Base-by-base conservation (phyloP, 2,113 vertebrate species). In the Cottus gobio region DNA sequence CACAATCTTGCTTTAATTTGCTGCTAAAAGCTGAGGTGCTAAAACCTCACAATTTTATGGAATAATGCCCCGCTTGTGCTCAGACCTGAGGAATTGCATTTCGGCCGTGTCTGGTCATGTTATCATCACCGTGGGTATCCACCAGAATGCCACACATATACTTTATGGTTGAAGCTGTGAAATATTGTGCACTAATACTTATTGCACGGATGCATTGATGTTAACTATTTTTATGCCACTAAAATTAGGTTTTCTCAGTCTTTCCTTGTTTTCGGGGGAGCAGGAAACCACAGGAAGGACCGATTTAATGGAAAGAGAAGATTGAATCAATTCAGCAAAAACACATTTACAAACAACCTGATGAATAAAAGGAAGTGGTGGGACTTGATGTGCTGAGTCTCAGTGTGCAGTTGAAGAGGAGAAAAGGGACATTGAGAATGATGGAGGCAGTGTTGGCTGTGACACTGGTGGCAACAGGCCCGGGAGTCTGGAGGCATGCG, bases 401-500 rank as follows among this genome's bases (percentile, higher is more conserved):
- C 42, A 58, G 63, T 75, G 48, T 61, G 30, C 18, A 0, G 70
- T 65, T 80, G 31, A 63, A 73, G 77, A 74, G 15, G 56, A 22
- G 57, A 77, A 70, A 34, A 63, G 28, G 50, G 62, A 74, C 16
- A 44, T 24, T 13, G 62, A 71, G 77, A 66, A 54, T 82, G 82
- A 89, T 75, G 86, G 60, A 11, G 73, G 70, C 79, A n/a, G n/a
- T n/a, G n/a, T n/a, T 86, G 90, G 87, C 90, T 89, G 87, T 80
- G 87, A 89, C 85, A 85, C 75, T 54, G 60, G 85, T 87, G 80
- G 77, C 88, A 77, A 84, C 85, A 83, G 74, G 82, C 79, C 57
- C 50, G 52, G 24, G 36, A 67, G 73, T 74, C 71, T 79, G 74
- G 58, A 80, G 76, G 81, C 44, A 12, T 20, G 56, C 63, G 65